phyloP scores from a whole-genome alignment of 2,797 vertebrate species.

The Labeo calbasu region DNA sequence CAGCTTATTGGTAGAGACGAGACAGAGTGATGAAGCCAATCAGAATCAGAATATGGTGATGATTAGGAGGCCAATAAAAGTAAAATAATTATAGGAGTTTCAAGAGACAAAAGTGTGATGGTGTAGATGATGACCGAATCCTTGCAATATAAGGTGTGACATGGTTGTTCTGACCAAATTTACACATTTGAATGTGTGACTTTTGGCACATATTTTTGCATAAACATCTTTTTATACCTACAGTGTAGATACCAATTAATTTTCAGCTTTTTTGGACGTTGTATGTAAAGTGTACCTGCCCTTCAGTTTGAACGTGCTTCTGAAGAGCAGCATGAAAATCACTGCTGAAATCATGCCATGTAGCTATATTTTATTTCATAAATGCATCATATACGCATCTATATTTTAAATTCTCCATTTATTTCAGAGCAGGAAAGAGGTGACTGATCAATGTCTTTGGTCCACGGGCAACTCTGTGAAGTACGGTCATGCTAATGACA shows the following conservation, averaged over 20 bases:
- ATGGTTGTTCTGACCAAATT: background rate
- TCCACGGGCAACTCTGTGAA: too few species aligned
- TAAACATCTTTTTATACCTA: constrained; percentile 6
- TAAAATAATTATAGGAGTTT: background rate
- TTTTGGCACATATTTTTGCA: background rate
- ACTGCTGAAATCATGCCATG: background rate
- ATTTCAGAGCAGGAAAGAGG: background rate
- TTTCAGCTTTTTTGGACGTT: too few species aligned
- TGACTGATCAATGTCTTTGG: background rate
- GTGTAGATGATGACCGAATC: background rate
- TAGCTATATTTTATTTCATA: too few species aligned
- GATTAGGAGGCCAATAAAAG: background rate
- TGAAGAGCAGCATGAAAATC: background rate
- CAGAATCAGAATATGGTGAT: too few species aligned
- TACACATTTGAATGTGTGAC: background rate
- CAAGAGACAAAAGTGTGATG: background rate
- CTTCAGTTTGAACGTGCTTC: background rate
- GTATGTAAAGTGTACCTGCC: background rate
- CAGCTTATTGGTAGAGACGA: too few species aligned
- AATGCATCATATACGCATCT: background rate
- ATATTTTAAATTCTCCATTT: background rate
- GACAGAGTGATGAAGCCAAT: too few species aligned
- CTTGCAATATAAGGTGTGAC: background rate
- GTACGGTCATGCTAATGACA: too few species aligned
- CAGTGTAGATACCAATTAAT: background rate